A percentile compares a stretch with the other conserved stretches of the same genome.
phyloP scores from a whole-genome alignment of 2,888 invertebrate genomes.

The Clivina fossor region DNA sequence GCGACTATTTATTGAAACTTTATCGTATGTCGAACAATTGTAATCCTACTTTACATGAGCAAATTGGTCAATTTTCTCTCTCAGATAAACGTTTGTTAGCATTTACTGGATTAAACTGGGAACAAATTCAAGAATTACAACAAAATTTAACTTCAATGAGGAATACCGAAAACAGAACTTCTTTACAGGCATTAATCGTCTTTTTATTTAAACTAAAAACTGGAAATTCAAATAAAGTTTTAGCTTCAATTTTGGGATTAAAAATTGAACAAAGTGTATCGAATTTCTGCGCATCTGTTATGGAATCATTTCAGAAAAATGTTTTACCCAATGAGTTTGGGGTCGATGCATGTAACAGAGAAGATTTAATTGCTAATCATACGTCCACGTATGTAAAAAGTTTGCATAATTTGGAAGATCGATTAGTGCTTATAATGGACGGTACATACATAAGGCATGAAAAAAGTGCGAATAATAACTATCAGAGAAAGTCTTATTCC shows the following conservation, averaged over 20 bases:
- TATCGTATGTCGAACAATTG: too few relatives aligned
- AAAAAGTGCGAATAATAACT: conserved; percentile 35
- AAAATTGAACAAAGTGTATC: conserved; percentile 4
- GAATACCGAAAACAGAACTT: background rate
- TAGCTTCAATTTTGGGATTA: conserved; percentile 24
- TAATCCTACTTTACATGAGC: too few relatives aligned
- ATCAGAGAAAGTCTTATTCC: conserved; percentile 36
- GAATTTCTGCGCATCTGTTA: conserved; percentile 3
- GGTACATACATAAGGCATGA: conserved; percentile 38
- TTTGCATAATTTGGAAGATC: conserved; percentile 17
- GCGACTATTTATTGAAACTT: too few relatives aligned
- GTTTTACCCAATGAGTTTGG: conserved; percentile 13
- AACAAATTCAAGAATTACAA: too few relatives aligned
- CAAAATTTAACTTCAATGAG: background rate
- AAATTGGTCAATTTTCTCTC: too few relatives aligned
- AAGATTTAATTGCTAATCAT: conserved; percentile 5
- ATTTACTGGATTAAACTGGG: too few relatives aligned
- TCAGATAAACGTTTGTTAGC: too few relatives aligned
- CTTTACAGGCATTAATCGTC: conserved; percentile 15
- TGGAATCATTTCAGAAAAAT: conserved; percentile 9
- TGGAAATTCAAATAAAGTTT: conserved; percentile 23
- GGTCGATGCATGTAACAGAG: background rate
- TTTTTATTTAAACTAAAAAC: conserved; percentile 31
- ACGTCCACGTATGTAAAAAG: conserved; percentile 22
- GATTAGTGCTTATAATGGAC: conserved; percentile 35